These are phyloP conservation scores for Microcebus griseorufus DNA, from an alignment of 2,113 vertebrate species.

Conservation along the genomic window DNA sequence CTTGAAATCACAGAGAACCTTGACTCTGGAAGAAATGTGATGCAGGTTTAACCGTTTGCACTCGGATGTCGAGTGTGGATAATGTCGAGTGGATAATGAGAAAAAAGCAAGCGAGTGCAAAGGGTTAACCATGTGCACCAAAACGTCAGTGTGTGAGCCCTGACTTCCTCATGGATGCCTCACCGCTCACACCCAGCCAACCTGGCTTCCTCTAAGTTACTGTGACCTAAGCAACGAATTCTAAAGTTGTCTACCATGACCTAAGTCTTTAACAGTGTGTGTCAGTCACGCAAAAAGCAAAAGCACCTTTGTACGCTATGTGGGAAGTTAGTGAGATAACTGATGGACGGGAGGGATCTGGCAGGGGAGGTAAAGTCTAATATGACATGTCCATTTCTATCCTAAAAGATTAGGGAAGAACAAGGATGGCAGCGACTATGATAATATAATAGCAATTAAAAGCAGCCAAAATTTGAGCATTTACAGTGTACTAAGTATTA, in stretches of 20 bases:
- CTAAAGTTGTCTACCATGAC: neutral
- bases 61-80: no score
- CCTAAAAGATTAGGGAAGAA: neutral
- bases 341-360: neutral
- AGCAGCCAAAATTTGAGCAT: neutral
- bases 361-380: neutral
- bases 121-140: neutral
- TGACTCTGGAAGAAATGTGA: neutral
- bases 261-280: neutral
- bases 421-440: rapidly evolving
- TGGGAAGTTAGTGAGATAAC: neutral
- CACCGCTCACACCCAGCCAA: neutral
- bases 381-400: neutral
- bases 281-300: neutral
- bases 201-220: neutral
- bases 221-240: neutral
- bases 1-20: neutral
- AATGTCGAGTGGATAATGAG: no score
- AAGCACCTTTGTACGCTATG: neutral
- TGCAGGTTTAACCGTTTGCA: neutral
- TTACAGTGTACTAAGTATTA: no score
- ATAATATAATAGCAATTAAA: no score
- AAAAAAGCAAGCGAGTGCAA: neutral
- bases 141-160: neutral
- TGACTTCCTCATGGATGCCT: neutral